phyloP scores from a whole-genome alignment of 2,888 invertebrate genomes.

The Tachystola acroxantha region DNA sequence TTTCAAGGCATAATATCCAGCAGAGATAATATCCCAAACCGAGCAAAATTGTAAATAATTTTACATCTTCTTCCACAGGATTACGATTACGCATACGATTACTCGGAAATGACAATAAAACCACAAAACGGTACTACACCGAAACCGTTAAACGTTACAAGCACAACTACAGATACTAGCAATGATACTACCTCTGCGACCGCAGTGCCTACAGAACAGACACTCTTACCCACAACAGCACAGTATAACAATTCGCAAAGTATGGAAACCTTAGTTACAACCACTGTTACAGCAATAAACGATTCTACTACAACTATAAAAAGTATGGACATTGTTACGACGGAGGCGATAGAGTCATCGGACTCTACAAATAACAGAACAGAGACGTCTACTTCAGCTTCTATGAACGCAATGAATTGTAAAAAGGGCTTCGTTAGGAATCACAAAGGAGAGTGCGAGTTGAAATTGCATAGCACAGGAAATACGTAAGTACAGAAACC shows the following conservation, averaged over 20 bases:
- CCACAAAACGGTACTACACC: slow-evolving; percentile 69
- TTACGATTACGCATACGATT: slow-evolving; percentile 86
- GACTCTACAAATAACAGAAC: slow-evolving; percentile 1
- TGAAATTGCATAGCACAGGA: slow-evolving; percentile 51
- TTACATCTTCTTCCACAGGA: slow-evolving; percentile 77
- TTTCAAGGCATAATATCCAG: no score
- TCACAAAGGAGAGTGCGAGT: slow-evolving; percentile 58
- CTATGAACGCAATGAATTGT: slow-evolving; percentile 33
- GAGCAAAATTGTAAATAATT: no score
- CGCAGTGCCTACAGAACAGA: slow-evolving; percentile 18
- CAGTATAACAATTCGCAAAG: slow-evolving; percentile 17
- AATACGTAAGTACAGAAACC: slow-evolving; percentile 68
- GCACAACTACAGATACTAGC: slow-evolving; percentile 22
- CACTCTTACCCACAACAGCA: slow-evolving; percentile 16
- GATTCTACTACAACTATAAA: slow-evolving; percentile 21
- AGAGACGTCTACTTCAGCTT: slow-evolving; percentile 8
- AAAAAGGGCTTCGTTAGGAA: slow-evolving; percentile 59
- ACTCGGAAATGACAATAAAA: slow-evolving; percentile 84
- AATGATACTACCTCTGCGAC: slow-evolving; percentile 30
- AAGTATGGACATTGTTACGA: slow-evolving; percentile 16
- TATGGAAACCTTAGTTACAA: background rate
- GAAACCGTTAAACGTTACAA: slow-evolving; percentile 53
- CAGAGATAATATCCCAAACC: no score
- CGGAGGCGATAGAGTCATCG: slow-evolving; percentile 15
- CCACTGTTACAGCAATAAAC: background rate